Evolutionary conservation across 2,797 vertebrate species (phyloP).

Genomic region (Eupleurogrammus muticus): DNA sequence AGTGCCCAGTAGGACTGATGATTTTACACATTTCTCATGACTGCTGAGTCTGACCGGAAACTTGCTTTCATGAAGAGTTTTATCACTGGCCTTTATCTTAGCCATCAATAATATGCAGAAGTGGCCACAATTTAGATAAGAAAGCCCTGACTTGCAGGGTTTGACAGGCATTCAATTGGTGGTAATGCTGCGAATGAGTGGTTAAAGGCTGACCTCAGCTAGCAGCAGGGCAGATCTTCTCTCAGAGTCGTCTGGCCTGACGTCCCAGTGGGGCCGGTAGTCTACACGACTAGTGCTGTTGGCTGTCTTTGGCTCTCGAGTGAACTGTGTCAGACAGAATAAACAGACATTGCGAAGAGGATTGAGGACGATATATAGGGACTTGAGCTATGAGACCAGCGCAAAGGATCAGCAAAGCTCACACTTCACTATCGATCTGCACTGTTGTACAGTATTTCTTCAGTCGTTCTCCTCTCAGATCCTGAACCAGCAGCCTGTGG

Average conservation of each 20-base stretch:
- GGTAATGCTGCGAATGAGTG: constrained; percentile 64
- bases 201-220: constrained; percentile 82
- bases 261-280: constrained; percentile 76
- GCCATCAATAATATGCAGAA: constrained; percentile 67
- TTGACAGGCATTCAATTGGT: constrained; percentile 70
- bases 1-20: constrained; percentile 59
- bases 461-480: constrained; percentile 68
- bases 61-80: constrained; percentile 67
- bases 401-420: constrained; percentile 76
- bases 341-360: constrained; percentile 56
- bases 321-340: constrained; percentile 77
- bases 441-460: constrained; percentile 68
- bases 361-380: constrained; percentile 16
- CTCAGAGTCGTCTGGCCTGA: constrained; percentile 72
- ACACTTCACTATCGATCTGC: constrained; percentile 70
- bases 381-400: constrained; percentile 53
- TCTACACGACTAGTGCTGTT: constrained; percentile 76
- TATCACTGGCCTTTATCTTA: constrained; percentile 67
- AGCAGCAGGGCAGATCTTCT: constrained; percentile 72
- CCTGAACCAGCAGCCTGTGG: constrained; percentile 62
- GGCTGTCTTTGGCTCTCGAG: constrained; percentile 66
- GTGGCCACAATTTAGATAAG: constrained; percentile 49
- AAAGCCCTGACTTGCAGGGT: constrained; percentile 70
- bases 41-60: constrained; percentile 69
- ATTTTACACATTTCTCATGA: constrained; percentile 65